These are phyloP conservation scores for Aphidius ervi DNA, from an alignment of 1,140 invertebrate genomes.

Conservation along the genomic window DNA sequence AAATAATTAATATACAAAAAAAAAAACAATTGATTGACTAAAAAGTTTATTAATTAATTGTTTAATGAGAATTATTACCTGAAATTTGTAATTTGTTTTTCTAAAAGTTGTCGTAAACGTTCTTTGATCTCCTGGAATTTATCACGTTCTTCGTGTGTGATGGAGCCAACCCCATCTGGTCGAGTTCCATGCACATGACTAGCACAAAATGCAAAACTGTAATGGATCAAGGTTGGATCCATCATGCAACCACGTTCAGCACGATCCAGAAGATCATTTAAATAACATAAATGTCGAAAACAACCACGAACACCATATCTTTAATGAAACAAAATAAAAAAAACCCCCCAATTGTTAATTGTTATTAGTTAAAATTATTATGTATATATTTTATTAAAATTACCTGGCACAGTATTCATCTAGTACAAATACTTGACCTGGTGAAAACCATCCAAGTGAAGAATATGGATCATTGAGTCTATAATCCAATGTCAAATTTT, in stretches of 20 bases:
- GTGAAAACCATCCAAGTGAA: constrained; percentile 98
- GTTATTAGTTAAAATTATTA: background rate
- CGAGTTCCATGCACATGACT: constrained; percentile 95
- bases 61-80: constrained; percentile 61
- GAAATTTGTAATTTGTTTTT: constrained; percentile 99
- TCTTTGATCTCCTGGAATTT: constrained; percentile 98
- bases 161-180: constrained; percentile 96
- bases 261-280: constrained; percentile 92
- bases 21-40: background rate
- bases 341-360: background rate
- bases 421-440: constrained; percentile 95
- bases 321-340: constrained; percentile 17
- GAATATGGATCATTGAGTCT: constrained; percentile 95
- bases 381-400: background rate
- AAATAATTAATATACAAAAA: constrained; percentile 6
- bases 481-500: constrained; percentile 91
- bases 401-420: constrained; percentile 95
- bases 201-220: constrained; percentile 97
- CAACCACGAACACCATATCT: constrained; percentile 95
- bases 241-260: constrained; percentile 94
- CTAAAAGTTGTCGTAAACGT: constrained; percentile 83
- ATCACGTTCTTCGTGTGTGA: constrained; percentile 95
- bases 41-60: constrained; percentile 14
- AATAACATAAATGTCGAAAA: constrained; percentile 92
- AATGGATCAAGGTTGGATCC: constrained; percentile 97